Base-by-base conservation (phyloP, 2,888 invertebrate genomes). In the Ophion obscuratus region DNA sequence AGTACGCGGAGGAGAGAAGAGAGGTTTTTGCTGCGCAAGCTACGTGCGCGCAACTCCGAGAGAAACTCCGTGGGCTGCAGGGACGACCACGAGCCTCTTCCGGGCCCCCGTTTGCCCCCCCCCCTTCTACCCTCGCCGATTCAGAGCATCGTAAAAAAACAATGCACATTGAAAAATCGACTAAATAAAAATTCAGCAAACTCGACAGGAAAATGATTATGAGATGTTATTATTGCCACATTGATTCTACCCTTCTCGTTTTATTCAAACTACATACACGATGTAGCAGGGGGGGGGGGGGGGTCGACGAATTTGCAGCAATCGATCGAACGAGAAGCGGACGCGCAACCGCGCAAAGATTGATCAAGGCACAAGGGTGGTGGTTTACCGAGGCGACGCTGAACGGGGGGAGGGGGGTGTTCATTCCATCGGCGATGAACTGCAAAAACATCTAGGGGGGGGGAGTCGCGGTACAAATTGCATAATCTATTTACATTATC, bases 401-500 rank as follows among this genome's bases (percentile, higher is more conserved):
- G 10, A 9, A 40, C 9, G 17, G 66, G 61, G 64, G 77, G 47
- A 53, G 47, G 31, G n/a, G 64, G 66, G 77, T 78, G 64, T 81
- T 76, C 68, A 44, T 71, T 83, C 74, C 81, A 87, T 83, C 73
- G 66, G 71, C 82, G 81, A 83, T 68, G 7, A 53, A 36, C 59
- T 40, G 20, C 40, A 53, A 62, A 53, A 53, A 14, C 53, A 53
- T 14, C 17, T 14, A 27, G 24, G n/a, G 44, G 64, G 61, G 17
- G 24, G 68, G 53, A 59, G 84, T 85, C 85, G 84, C 68, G 80
- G 83, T 86, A 87, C 82, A 75, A 87, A 89, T 92, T 92, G 91
- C 91, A 89, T 92, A 93, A 92, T 91, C 90, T 91, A 92, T 92
- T 92, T 91, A 91, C 92, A 91, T 91, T 90, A 90, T 91, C 90